A percentile compares a stretch with the other conserved stretches of the same genome.
phyloP scores from a whole-genome alignment of 2,113 vertebrate genomes.

The Cottus gobio region DNA sequence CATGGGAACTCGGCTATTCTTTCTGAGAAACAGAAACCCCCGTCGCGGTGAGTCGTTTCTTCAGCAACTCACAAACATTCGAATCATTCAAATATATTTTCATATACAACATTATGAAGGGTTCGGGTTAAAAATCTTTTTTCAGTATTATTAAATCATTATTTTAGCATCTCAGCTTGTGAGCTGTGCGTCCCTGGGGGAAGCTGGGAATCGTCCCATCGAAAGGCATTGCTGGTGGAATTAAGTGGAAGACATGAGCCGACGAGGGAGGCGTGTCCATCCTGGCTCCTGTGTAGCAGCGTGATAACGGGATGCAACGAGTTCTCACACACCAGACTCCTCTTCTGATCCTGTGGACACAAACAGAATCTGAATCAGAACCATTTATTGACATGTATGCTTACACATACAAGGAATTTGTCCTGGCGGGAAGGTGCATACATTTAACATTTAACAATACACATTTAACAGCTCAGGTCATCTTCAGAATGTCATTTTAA shows the following conservation, averaged over 20 bases:
- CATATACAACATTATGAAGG: constrained; percentile 20
- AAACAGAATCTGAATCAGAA: no score
- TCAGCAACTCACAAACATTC: constrained; percentile 46
- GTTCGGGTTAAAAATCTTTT: background rate
- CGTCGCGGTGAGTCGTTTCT: constrained; percentile 30
- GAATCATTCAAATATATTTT: constrained; percentile 24
- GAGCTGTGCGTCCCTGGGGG: constrained; percentile 59
- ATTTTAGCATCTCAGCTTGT: constrained; percentile 17
- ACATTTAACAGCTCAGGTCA: constrained; percentile 53
- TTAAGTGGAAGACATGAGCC: constrained; percentile 74
- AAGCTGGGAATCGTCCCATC: constrained; percentile 58
- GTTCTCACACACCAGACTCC: constrained; percentile 89
- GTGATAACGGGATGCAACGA: constrained; percentile 81
- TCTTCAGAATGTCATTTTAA: background rate
- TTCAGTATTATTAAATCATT: constrained; percentile 18
- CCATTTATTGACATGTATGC: no score
- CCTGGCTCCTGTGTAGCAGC: constrained; percentile 83
- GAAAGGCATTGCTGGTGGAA: constrained; percentile 78
- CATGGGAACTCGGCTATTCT: constrained; percentile 52
- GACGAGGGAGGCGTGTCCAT: constrained; percentile 74
- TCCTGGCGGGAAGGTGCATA: no score
- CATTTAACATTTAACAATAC: no score
- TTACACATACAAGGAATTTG: no score
- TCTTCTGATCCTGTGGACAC: constrained; percentile 89
- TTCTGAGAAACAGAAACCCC: constrained; percentile 40